Evolutionary conservation across 2,888 invertebrate species (phyloP).

Genomic region (Zygaena filipendulae): DNA sequence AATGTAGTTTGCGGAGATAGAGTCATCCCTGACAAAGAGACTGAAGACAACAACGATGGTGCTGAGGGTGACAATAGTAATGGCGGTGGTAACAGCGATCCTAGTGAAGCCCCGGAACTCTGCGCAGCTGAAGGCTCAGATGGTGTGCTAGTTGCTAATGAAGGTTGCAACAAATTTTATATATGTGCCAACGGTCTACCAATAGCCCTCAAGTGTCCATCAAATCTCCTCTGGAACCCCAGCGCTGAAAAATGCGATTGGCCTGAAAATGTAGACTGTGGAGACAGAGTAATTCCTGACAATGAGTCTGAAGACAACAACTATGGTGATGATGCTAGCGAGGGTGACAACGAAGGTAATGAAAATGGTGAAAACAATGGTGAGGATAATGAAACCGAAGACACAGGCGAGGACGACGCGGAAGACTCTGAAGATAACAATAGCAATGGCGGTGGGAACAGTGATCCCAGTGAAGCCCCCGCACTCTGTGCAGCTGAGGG

Average conservation of each 20-base stretch:
- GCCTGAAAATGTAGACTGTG: slow-evolving; percentile 24
- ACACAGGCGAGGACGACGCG: too few species aligned
- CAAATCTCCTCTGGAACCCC: slow-evolving; percentile 22
- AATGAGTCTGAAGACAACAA: slow-evolving; percentile 7
- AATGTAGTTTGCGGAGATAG: slow-evolving; percentile 26
- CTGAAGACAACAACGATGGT: slow-evolving; percentile 4
- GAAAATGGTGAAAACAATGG: too few species aligned
- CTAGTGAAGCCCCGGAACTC: slow-evolving; percentile 16
- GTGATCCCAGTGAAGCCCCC: slow-evolving; percentile 12
- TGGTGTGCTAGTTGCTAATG: slow-evolving; percentile 25
- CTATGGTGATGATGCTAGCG: slow-evolving; percentile 6
- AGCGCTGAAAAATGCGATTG: slow-evolving; percentile 23
- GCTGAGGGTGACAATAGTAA: slow-evolving; percentile 2
- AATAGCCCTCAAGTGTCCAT: slow-evolving; percentile 18
- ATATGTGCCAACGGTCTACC: slow-evolving; percentile 21
- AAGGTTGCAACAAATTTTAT: slow-evolving; percentile 29
- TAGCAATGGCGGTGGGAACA: too few species aligned
- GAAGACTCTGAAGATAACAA: too few species aligned
- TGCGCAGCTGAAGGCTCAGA: slow-evolving; percentile 22
- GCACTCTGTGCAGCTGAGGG: slow-evolving; percentile 21
- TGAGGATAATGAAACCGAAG: too few species aligned
- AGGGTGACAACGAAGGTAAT: too few species aligned
- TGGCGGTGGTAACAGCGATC: slow-evolving; percentile 12
- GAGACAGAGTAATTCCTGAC: slow-evolving; percentile 20
- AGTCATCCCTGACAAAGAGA: slow-evolving; percentile 11